Base-by-base conservation (phyloP, 2,113 vertebrate genomes). In the Sturnira hondurensis region DNA sequence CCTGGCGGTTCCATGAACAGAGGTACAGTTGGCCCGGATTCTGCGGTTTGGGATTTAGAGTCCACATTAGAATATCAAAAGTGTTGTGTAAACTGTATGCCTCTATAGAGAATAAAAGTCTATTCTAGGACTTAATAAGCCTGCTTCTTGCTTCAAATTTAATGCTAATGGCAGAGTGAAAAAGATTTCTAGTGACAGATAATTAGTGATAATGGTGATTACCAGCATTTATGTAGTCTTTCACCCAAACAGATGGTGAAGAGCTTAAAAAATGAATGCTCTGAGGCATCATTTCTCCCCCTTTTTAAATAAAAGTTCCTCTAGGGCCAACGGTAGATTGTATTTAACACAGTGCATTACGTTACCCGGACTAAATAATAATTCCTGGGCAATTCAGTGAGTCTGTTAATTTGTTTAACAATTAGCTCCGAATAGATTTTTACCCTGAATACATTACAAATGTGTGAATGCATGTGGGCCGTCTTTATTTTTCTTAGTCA, bases 171-270 rank as follows among this genome's bases (percentile, higher is more conserved):
- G 61, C 94, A 96, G 95, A 67, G 43, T 52, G 78, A 76, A 89
- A 96, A 88, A 91, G 83, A 95, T 95, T 97, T 78, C 86, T 91
- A 71, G 76, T 38, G 73, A 91, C 82, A 96, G 94, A 93, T 94
- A 97, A 94, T 97, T 97, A 94, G 70, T 81, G 91, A 97, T 95
- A 95, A 94, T 95, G 86, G 73, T 96, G 73, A 89, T 96, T 96
- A 86, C 86, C 0, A 9, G 93, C 74, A 70, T 96, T 97, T 96
- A 89, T 86, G 45, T 13, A 83, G 83, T 76, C 68, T 92, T 95
- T 96, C 89, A 95, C 96, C 93, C 91, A 93, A 97, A 94, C 93
- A 95, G 91, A 96, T 94, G 95, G 95, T 36, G 85, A 68, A 96
- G n/a, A 70, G 63, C 63, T 86, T 95, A 92, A 91, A 90, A 93